These are phyloP conservation scores for Gallinago nigripennis DNA, from an alignment of 2,797 vertebrate species.

Conservation along the genomic window DNA sequence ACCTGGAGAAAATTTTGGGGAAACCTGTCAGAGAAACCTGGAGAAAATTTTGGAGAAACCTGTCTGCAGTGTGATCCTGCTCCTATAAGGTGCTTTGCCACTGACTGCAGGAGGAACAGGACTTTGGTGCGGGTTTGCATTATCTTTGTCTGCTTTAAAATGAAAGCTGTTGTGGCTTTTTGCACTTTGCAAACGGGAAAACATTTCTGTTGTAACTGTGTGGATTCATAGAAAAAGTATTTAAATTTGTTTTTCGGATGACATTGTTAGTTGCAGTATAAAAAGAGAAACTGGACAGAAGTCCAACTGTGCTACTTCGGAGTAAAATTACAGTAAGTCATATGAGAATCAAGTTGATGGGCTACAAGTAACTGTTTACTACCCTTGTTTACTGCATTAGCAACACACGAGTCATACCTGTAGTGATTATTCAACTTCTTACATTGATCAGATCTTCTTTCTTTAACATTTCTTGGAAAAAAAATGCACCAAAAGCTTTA, in stretches of 20 bases:
- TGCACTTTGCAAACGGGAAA: not conserved
- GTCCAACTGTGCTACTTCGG: slow-evolving; percentile 28
- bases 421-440: not conserved
- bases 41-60: no score
- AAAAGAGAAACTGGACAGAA: not conserved
- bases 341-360: not conserved
- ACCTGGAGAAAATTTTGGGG: not conserved
- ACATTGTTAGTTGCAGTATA: not conserved
- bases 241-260: not conserved
- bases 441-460: not conserved
- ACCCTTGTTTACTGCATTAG: not conserved
- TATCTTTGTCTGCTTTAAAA: not conserved
- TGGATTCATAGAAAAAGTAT: not conserved
- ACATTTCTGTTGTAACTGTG: not conserved
- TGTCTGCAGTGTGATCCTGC: not conserved
- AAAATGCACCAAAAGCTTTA: not conserved
- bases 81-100: not conserved
- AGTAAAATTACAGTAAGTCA: not conserved
- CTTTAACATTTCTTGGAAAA: not conserved
- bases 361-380: slow-evolving; percentile 16
- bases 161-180: not conserved
- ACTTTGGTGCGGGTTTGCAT: not conserved
- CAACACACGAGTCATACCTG: not conserved
- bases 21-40: not conserved
- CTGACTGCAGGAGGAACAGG: not conserved